A percentile compares a stretch with the other conserved stretches of the same genome.
These are phyloP conservation scores for Mesorhabditis spiculigera DNA, from an alignment of 2,888 invertebrate genomes.

Conservation along the genomic window DNA sequence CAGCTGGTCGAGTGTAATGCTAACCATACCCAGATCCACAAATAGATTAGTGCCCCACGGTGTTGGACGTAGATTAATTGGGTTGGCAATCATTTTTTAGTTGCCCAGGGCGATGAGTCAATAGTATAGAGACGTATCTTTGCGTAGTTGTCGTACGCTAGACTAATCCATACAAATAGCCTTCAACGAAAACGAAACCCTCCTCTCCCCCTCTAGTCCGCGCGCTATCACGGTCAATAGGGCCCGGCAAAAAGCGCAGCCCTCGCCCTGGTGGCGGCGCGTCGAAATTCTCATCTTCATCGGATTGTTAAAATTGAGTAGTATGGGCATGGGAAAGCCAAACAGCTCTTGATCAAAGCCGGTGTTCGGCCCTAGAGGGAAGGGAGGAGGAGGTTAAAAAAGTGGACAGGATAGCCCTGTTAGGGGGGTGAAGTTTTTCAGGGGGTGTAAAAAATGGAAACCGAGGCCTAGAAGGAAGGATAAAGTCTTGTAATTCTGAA, in stretches of 20 bases:
- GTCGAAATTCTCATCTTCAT: neutral
- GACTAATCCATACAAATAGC: no score
- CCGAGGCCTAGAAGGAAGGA: no score
- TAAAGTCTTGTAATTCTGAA: no score
- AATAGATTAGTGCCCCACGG: neutral
- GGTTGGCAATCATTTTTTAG: neutral
- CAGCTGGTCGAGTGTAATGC: conserved; percentile 2
- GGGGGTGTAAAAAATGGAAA: no score
- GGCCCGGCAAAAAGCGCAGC: no score
- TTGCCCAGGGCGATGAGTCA: neutral
- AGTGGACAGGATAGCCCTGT: neutral
- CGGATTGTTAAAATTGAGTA: conserved; percentile 2
- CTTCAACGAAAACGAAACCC: no score
- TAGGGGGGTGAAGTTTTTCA: neutral
- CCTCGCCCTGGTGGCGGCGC: neutral
- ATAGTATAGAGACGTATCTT: no score
- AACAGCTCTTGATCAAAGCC: neutral
- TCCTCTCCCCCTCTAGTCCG: no score
- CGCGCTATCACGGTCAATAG: no score
- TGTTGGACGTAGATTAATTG: neutral
- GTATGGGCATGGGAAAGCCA: neutral
- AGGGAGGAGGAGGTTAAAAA: neutral
- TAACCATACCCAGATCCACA: neutral
- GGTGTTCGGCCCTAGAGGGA: neutral
- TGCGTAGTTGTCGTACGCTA: no score